phyloP scores from a whole-genome alignment of 2,797 vertebrate species.

The Gephyroberyx darwinii region DNA sequence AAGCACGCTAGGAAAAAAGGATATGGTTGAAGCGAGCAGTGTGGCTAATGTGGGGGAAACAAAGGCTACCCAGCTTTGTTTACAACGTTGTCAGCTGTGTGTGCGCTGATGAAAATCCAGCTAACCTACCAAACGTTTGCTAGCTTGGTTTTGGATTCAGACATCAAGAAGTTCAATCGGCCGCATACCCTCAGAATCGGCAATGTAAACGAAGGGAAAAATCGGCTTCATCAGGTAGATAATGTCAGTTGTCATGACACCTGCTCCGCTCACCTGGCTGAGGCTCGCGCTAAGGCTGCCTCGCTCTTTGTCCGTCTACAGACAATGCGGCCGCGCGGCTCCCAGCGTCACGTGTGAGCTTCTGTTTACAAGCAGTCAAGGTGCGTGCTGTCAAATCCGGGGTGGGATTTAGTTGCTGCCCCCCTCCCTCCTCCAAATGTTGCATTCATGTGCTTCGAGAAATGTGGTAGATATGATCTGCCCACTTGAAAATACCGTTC shows the following conservation, averaged over 20 bases:
- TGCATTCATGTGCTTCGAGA: background rate
- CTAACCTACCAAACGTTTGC: conserved; percentile 16
- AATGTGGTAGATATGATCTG: background rate
- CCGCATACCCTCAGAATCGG: conserved; percentile 9
- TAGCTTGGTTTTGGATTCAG: conserved; percentile 8
- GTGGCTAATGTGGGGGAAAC: conserved; percentile 34
- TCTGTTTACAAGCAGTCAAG: conserved; percentile 90
- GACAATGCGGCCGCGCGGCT: conserved; percentile 75
- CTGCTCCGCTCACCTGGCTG: conserved; percentile 55
- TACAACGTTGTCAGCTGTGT: conserved; percentile 40
- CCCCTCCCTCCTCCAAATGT: conserved; percentile 12
- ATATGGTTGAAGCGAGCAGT: conserved; percentile 3
- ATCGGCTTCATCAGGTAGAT: conserved; percentile 13
- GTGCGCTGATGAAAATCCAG: conserved; percentile 35
- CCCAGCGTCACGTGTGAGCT: conserved; percentile 83
- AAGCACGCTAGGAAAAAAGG: conserved; percentile 10
- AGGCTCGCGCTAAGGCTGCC: conserved; percentile 19
- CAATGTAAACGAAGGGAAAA: background rate
- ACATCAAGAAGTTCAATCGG: conserved; percentile 44
- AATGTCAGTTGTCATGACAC: conserved; percentile 57
- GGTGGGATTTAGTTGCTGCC: conserved; percentile 61
- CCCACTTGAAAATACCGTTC: background rate
- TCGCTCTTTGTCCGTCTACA: conserved; percentile 61
- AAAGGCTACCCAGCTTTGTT: conserved; percentile 61
- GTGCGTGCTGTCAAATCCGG: conserved; percentile 72